Base-by-base conservation (phyloP, 1,140 invertebrate genomes). In the Lepidurus arcticus region DNA sequence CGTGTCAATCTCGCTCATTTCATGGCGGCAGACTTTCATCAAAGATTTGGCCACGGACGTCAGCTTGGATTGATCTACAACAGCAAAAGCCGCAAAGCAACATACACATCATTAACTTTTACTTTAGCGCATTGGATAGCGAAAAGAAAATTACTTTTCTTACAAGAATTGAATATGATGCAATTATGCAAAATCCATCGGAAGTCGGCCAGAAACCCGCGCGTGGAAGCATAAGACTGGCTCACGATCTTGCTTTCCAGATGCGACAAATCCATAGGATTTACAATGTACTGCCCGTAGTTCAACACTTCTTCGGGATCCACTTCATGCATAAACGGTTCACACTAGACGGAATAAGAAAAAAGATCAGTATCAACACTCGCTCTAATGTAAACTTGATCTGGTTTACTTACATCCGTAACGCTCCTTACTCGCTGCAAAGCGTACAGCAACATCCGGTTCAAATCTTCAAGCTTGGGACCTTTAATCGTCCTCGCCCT, bases 121-220 rank as follows among this genome's bases (percentile, higher is more conserved):
- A 76, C 8, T 13, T 76, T 9, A 43, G 10, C 76, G 13, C 45
- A 9, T 44, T 7, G 10, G n/a, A 34, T 73, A 3, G 21, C n/a
- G 42, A 8, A 7, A 11, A 34, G 5, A 21, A 76, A 1, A 47
- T 11, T 76, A 43, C 42, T 44, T 76, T 47, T 73, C 83, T 83
- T 87, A 95, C 93, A 89, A 82, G 94, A 92, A 86, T 94, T 94
- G 82, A 93, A 96, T 47, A 97, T 90, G 82, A 94, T 90, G 85
- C 93, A 93, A 83, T 97, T 96, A 83, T 97, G 95, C 74, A 95
- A 88, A 81, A 98, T 93, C 95, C 95, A 97, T 83, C 94, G 94
- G 1, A 91, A 90, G 84, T 98, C 95, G 8, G 93, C 90, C 73
- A 94, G 86, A 85, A 97, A 96, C 11, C 93, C 92, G 82, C 96